These are phyloP conservation scores for Spermophilus dauricus DNA, from an alignment of 2,113 vertebrate species.

Conservation along the genomic window DNA sequence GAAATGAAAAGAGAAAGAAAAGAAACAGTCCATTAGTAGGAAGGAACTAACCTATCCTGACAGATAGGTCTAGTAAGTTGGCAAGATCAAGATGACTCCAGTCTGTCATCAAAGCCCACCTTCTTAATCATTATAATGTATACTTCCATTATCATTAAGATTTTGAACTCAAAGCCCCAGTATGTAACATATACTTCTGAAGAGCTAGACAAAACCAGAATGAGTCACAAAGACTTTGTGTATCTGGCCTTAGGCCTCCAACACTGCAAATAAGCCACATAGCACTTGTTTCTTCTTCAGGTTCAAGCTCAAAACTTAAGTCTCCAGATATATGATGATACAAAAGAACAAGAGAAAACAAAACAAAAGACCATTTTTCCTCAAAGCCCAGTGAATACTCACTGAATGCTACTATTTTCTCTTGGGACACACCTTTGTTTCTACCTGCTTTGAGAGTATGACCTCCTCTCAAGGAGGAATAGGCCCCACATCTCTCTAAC, in stretches of 20 bases:
- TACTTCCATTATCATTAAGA: not conserved
- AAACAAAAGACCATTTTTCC: not conserved
- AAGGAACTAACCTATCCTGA: constrained; percentile 11
- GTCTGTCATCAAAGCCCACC: constrained; percentile 10
- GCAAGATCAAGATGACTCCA: not conserved
- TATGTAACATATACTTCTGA: not conserved
- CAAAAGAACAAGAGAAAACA: not conserved
- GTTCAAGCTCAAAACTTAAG: not conserved
- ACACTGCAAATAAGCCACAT: not conserved
- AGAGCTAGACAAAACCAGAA: not conserved
- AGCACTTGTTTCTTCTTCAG: not conserved
- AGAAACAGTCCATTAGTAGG: not conserved
- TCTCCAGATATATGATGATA: not conserved
- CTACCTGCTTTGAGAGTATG: not conserved
- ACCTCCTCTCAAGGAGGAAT: not conserved
- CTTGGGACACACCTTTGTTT: not conserved
- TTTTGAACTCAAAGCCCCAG: constrained; percentile 3
- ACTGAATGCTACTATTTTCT: not conserved
- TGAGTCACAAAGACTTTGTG: not conserved
- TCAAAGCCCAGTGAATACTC: not conserved
- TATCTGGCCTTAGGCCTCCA: not conserved
- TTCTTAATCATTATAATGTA: not conserved
- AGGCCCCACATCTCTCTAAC: not conserved
- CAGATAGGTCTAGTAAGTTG: not conserved
- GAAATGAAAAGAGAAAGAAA: not conserved